Conservation (phyloP, 2,113 vertebrate species). For the Entosphenus tridentatus region DNA sequence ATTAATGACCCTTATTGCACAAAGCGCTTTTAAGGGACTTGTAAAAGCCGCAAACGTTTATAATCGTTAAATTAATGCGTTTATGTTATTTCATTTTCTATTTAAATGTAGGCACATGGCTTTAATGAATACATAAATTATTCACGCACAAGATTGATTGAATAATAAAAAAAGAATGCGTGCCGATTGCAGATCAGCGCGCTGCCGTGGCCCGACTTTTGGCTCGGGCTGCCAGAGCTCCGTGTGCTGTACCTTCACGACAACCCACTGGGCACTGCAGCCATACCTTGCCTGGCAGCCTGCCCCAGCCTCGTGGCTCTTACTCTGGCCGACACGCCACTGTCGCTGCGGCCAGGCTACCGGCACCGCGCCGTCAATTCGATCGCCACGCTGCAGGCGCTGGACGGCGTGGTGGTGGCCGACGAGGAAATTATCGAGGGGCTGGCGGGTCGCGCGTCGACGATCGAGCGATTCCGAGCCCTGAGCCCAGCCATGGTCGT, state of each 20-base stretch:
- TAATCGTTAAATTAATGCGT: too few species aligned
- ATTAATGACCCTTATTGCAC: too few species aligned
- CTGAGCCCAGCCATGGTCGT: constrained; percentile 9
- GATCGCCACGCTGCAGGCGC: constrained; percentile 23
- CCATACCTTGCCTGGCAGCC: constrained; percentile 18
- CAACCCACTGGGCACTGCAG: constrained; percentile 19
- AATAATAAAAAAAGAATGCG: too few species aligned
- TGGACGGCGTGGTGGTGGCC: constrained; percentile 23
- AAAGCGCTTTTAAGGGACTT: too few species aligned
- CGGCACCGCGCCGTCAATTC: constrained; percentile 22
- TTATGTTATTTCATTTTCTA: too few species aligned
- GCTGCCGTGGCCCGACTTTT: constrained; percentile 21
- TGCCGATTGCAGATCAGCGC: constrained; percentile 18
- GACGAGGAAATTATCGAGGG: constrained; percentile 29
- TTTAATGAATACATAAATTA: too few species aligned
- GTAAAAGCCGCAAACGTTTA: too few species aligned
- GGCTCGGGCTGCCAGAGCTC: constrained; percentile 19
- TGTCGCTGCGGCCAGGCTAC: constrained; percentile 25
- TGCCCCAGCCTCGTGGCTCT: constrained; percentile 20
- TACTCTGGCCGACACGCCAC: constrained; percentile 23
- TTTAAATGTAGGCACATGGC: too few species aligned
- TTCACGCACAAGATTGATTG: too few species aligned
- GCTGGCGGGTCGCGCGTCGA: constrained; percentile 15
- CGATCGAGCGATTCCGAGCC: constrained; percentile 14
- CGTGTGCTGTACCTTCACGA: constrained; percentile 26